These are phyloP conservation scores for Bursaphelenchus okinawaensis DNA, from an alignment of 2,888 invertebrate species.

Conservation along the genomic window DNA sequence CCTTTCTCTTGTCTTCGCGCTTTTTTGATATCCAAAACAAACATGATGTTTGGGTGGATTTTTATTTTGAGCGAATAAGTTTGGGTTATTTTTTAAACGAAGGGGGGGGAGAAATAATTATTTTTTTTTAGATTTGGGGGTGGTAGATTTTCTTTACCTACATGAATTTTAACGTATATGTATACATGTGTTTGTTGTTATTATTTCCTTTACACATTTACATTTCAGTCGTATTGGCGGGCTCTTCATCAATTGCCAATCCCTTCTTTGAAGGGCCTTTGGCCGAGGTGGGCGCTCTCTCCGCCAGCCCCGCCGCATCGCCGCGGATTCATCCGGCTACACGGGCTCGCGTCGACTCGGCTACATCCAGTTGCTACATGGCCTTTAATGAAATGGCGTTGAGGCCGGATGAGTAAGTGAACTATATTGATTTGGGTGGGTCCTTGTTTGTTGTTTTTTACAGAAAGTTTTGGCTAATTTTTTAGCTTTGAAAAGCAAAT, in stretches of 20 bases:
- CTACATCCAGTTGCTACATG: neutral
- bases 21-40: neutral
- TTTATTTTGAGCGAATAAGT: neutral
- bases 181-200: no score
- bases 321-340: neutral
- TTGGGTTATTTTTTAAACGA: neutral
- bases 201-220: neutral
- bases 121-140: neutral
- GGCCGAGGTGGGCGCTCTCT: neutral
- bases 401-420: neutral
- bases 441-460: no score
- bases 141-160: neutral
- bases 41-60: neutral
- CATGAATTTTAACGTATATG: no score
- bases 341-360: neutral
- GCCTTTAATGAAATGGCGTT: neutral
- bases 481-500: no score
- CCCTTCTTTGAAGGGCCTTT: neutral
- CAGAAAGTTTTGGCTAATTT: no score
- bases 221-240: neutral
- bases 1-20: neutral
- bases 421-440: neutral
- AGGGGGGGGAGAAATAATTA: neutral
- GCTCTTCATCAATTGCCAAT: neutral
- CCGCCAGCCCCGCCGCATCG: neutral